Percentiles rank a stretch among this genome's conserved stretches.
Conservation (phyloP, 2,797 vertebrate species). For the Fratercula arctica region DNA sequence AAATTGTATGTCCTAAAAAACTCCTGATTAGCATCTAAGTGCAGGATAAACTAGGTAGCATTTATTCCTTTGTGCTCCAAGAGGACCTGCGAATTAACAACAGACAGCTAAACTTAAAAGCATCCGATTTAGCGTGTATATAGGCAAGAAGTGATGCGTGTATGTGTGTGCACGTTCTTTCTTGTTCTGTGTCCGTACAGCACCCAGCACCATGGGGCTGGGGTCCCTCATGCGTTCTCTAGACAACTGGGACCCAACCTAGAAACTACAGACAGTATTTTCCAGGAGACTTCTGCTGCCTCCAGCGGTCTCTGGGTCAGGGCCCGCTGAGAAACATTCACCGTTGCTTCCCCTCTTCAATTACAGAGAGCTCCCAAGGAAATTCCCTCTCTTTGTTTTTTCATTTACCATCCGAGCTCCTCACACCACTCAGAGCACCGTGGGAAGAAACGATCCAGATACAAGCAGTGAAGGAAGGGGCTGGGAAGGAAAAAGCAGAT, state of each 20-base stretch:
- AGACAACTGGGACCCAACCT: not conserved
- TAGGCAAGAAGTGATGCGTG: not conserved
- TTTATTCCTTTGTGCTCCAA: conserved; percentile 22
- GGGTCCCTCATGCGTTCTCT: not conserved
- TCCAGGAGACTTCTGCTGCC: not conserved
- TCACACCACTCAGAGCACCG: fast-evolving
- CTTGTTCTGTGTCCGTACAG: not conserved
- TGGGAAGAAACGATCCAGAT: not conserved
- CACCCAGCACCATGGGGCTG: fast-evolving
- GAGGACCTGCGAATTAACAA: not conserved
- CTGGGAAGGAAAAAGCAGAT: not conserved
- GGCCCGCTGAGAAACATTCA: fast-evolving
- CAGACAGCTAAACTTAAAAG: not conserved
- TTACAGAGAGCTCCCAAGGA: not conserved
- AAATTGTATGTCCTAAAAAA: conserved; percentile 35
- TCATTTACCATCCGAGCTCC: not conserved
- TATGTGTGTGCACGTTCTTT: fast-evolving
- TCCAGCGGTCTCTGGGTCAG: not conserved
- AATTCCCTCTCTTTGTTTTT: not conserved
- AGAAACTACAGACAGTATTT: not conserved
- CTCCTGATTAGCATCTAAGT: conserved; percentile 60
- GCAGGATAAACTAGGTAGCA: conserved; percentile 20
- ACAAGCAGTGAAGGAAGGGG: not conserved
- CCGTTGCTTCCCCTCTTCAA: not conserved
- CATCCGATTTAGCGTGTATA: not conserved